phyloP scores from a whole-genome alignment of 2,888 invertebrate species.

The Lagria hirta region DNA sequence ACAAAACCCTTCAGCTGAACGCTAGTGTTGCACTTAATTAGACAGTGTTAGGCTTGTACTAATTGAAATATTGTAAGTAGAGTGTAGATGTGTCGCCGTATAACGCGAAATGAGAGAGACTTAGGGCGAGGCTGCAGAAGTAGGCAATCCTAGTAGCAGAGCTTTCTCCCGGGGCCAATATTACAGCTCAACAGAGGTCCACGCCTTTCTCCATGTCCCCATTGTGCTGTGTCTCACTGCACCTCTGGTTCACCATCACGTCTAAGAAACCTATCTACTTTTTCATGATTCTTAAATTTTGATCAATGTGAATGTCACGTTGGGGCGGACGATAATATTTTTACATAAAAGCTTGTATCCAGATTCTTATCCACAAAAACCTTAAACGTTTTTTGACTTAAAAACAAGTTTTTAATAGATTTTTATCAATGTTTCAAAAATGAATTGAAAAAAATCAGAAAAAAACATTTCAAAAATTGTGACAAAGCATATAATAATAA shows the following conservation, averaged over 20 bases:
- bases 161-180: slow-evolving; percentile 43
- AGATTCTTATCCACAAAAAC: too few species aligned
- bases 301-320: slow-evolving; percentile 18
- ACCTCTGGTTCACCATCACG: slow-evolving; percentile 25
- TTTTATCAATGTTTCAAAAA: too few species aligned
- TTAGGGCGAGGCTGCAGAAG: slow-evolving; percentile 33
- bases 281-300: slow-evolving; percentile 20
- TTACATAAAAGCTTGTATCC: slow-evolving; percentile 1
- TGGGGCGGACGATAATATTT: slow-evolving; percentile 15
- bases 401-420: too few species aligned
- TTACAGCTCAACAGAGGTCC: slow-evolving; percentile 42
- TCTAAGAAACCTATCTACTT: slow-evolving; percentile 18
- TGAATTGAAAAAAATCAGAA: too few species aligned
- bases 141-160: slow-evolving; percentile 38
- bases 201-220: slow-evolving; percentile 35
- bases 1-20: too few species aligned
- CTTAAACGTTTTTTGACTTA: too few species aligned
- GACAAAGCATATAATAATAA: too few species aligned
- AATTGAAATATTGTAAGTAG: slow-evolving; percentile 24
- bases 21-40: slow-evolving; percentile 10
- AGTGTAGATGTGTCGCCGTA: slow-evolving; percentile 23
- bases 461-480: too few species aligned
- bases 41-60: slow-evolving; percentile 7
- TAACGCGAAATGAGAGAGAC: slow-evolving; percentile 29
- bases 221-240: slow-evolving; percentile 30